Percentiles rank a stretch among this genome's conserved stretches.
These are phyloP conservation scores for Junonia oenone DNA, from an alignment of 2,888 invertebrate species.

Conservation along the genomic window DNA sequence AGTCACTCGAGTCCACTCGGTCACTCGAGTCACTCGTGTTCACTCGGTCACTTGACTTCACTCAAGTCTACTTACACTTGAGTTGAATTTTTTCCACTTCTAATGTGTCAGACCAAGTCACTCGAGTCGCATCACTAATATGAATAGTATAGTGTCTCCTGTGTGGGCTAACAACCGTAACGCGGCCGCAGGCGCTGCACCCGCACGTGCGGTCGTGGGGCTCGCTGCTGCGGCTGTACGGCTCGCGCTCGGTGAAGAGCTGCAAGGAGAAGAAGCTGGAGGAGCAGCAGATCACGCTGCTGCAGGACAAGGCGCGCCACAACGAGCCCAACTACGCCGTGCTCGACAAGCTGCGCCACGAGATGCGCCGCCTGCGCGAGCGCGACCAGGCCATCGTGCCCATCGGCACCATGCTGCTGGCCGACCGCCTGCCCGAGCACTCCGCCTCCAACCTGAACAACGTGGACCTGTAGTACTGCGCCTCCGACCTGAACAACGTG, in stretches of 20 bases:
- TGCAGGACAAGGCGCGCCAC: slow-evolving; percentile 89
- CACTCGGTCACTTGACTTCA: too few relatives aligned
- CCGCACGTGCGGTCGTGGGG: slow-evolving; percentile 98
- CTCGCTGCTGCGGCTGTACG: slow-evolving; percentile 94
- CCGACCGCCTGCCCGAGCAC: slow-evolving; percentile 82
- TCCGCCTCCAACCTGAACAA: slow-evolving; percentile 89
- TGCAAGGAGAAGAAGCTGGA: slow-evolving; percentile 95
- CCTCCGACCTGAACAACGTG: background rate
- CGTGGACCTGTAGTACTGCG: slow-evolving; percentile 77
- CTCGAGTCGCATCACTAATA: too few relatives aligned
- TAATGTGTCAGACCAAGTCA: too few relatives aligned
- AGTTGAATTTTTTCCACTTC: too few relatives aligned
- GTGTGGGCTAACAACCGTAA: too few relatives aligned
- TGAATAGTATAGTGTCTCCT: too few relatives aligned
- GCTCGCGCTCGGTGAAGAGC: slow-evolving; percentile 92
- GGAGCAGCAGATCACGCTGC: slow-evolving; percentile 93
- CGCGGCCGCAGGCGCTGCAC: slow-evolving; percentile 92
- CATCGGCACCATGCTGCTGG: slow-evolving; percentile 69
- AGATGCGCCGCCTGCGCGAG: slow-evolving; percentile 88
- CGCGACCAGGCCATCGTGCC: slow-evolving; percentile 81
- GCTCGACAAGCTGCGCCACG: slow-evolving; percentile 88
- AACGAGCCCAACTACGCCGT: slow-evolving; percentile 96
- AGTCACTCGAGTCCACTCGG: too few relatives aligned
- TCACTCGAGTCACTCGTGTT: too few relatives aligned
- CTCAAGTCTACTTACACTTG: too few relatives aligned